phyloP scores from a whole-genome alignment of 2,888 invertebrate genomes.

The Lasioglossum leucozonium region DNA sequence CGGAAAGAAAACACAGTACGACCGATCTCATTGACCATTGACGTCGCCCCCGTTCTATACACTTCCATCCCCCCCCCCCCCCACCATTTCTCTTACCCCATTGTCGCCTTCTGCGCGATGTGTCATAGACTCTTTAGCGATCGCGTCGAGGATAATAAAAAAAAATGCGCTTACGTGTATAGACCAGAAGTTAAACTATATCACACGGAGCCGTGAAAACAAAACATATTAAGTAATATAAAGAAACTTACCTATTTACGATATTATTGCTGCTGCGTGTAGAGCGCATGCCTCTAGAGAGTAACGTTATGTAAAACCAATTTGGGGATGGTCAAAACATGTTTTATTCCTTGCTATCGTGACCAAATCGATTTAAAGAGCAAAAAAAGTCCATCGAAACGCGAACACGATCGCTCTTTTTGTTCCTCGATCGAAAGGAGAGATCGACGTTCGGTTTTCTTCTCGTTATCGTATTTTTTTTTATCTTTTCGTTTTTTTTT shows the following conservation, averaged over 20 bases:
- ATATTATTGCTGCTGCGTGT: conserved; percentile 80
- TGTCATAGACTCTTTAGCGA: conserved; percentile 78
- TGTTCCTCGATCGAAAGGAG: neutral
- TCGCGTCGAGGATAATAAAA: conserved; percentile 81
- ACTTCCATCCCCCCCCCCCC: conserved; percentile 69
- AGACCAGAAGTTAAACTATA: conserved; percentile 78
- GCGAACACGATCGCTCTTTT: conserved; percentile 3
- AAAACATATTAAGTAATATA: conserved; percentile 76
- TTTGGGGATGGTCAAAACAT: conserved; percentile 78
- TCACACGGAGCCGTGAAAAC: conserved; percentile 74
- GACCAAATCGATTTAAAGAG: conserved; percentile 9
- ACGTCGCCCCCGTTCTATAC: conserved; percentile 70
- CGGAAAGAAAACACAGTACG: conserved; percentile 71
- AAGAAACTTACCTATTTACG: conserved; percentile 79
- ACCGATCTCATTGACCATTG: conserved; percentile 84
- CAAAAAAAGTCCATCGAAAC: neutral
- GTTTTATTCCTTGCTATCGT: conserved; percentile 16
- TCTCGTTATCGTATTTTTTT: neutral
- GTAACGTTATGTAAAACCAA: conserved; percentile 75
- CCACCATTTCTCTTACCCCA: conserved; percentile 60
- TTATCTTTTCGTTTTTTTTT: neutral
- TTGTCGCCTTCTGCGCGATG: conserved; percentile 67
- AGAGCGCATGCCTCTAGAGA: conserved; percentile 79
- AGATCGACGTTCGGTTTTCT: neutral
- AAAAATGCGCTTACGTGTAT: conserved; percentile 81